Base-by-base conservation (phyloP, 2,888 invertebrate genomes). In the Brenthis ino region DNA sequence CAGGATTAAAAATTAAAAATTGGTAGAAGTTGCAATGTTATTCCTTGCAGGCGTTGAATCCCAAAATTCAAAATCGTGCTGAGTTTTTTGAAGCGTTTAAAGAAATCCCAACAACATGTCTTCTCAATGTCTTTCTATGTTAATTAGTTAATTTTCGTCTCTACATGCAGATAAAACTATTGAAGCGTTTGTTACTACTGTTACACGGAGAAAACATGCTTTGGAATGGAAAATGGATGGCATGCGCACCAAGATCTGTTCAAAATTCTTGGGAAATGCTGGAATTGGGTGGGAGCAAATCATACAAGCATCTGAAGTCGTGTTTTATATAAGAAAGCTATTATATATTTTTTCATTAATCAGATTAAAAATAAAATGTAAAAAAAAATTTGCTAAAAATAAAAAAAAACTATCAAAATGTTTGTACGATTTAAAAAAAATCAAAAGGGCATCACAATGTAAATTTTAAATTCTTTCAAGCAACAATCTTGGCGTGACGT, bases 201-300 rank as follows among this genome's bases (percentile, higher is more conserved):
- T 16, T 48, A 80, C 82, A 83, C 77, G 74, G 84, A 87, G 87
- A 87, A 88, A 86, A 89, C 89, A 90, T 91, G 90, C 91, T 84
- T 84, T 77, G 79, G 80, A 80, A 78, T 58, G 51, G 60, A 58
- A 20, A 56, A 58, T 54, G 16, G 14, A 47, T 48, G 76, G 56
- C 74, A 74, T 74, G 72, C 73, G 64, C 56, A 65, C 50, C 50
- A 67, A 57, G 65, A 53, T 57, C 63, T 33, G 20, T 50, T 50
- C n/a, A 76, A 75, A 73, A 77, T 75, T 50, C 77, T 76, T 80
- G 83, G 77, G 69, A 67, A 65, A 85, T 85, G 84, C 86, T 85
- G 79, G 81, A 86, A 85, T 77, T 72, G 77, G 77, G 81, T 70
- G 72, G 58, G 72, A 20, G 3, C 53, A 74, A 81, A 75, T 81